Conservation (phyloP, 64 coral and sea anemone genomes). For the Porites lutea region DNA sequence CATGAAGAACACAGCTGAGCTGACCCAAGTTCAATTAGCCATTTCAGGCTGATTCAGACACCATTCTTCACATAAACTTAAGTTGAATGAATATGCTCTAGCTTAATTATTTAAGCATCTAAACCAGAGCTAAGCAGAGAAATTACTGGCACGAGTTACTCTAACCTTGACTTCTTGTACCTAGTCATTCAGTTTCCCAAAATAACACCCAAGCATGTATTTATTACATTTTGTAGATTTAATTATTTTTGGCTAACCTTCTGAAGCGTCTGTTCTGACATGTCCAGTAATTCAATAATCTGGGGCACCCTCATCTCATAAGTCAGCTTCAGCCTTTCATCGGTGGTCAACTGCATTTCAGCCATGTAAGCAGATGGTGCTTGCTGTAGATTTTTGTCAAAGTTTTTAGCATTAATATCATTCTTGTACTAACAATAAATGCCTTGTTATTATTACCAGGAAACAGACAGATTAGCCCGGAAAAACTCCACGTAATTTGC, state of each 20-base stretch:
- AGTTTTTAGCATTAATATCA: background rate
- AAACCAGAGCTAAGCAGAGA: too few species aligned
- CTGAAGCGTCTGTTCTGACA: slow-evolving; percentile 98
- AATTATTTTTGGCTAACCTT: slow-evolving; percentile 53
- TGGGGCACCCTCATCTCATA: slow-evolving; percentile 98
- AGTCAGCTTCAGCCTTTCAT: slow-evolving; percentile 89
- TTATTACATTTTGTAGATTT: background rate
- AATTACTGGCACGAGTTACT: too few species aligned
- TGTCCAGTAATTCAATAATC: slow-evolving; percentile 98
- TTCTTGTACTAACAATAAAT: background rate
- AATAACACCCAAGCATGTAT: too few species aligned
- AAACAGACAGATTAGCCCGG: background rate
- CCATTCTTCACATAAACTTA: too few species aligned
- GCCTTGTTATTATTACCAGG: background rate
- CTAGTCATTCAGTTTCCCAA: too few species aligned
- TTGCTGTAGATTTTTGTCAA: slow-evolving; percentile 65
- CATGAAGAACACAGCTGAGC: too few species aligned
- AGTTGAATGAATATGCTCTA: too few species aligned
- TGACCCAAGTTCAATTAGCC: too few species aligned
- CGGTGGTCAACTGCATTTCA: slow-evolving; percentile 97
- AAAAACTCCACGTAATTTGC: too few species aligned
- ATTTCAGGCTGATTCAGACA: too few species aligned
- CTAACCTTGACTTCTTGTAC: too few species aligned
- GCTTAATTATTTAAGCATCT: too few species aligned
- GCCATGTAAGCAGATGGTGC: slow-evolving; percentile 98